Base-by-base conservation (phyloP, 37 sponge, comb jelly and placozoan species). In the Diacarnus erythraeanus region DNA sequence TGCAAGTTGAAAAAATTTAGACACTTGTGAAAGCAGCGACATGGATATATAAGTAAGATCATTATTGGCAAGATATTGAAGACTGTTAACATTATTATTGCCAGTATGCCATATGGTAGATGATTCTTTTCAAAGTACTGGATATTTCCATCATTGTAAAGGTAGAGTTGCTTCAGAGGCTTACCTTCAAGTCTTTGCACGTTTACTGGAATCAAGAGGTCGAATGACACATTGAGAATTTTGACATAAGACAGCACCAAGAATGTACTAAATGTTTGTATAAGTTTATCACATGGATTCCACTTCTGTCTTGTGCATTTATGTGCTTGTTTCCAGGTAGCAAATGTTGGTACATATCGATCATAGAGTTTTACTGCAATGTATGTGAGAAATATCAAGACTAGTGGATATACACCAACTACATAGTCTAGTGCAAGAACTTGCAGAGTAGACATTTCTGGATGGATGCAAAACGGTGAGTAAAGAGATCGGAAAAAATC, bases 181-280 rank as follows among this genome's bases (percentile, higher is more conserved):
- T 17, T 72, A 51, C 71, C 57, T 64, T 79, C 36, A 12, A 79
- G 9, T 64, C 6, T 26, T 3, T 43, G 29, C 44, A 72, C 17
- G 17, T 8, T 42, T 3, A 38, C 65, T 41, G 67, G 74, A 25
- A 37, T 29, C 15, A 82, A 40, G 9, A 82, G 42, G 38, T 71
- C 63, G 57, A 80, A 71, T 2, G 59, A 39, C 25, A 42, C 61
- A 21, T 37, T 39, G 18, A 60, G 65, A 23, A 82, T 36, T 33
- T 79, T 79, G 2, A 56, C 59, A n/a, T 40, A 66, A 34, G 70
- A 69, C 23, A 79, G 58, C 9, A 79, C 31, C 31, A 68, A 20
- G 12, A 79, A 68, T 17, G 77, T 77, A 64, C 43, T 64, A 77
- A 77, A 77, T n/a, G 29, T 42, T n/a, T 37, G 9, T 20, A 77